phyloP scores from a whole-genome alignment of 1,140 invertebrate genomes.

The Chymomyza costata region DNA sequence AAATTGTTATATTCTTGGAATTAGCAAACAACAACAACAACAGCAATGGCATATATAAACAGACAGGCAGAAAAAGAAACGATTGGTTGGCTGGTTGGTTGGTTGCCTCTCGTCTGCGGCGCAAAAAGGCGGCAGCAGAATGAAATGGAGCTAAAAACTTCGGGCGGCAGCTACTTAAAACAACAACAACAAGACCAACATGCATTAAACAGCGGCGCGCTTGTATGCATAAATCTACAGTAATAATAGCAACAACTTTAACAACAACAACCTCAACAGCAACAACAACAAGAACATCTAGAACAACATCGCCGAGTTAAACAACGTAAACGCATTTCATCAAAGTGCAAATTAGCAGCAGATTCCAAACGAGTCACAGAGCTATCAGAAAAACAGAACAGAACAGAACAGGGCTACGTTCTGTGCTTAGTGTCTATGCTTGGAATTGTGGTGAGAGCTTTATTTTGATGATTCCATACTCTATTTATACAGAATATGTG shows the following conservation, averaged over 20 bases:
- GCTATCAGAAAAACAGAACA: slow-evolving; percentile 31
- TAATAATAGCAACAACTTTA: slow-evolving; percentile 46
- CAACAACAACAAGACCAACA: background rate
- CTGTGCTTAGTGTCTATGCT: too few species aligned
- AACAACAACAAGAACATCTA: slow-evolving; percentile 27
- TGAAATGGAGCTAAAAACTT: slow-evolving; percentile 60
- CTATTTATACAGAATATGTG: too few species aligned
- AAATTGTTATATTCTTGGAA: slow-evolving; percentile 69
- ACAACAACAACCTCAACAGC: slow-evolving; percentile 13
- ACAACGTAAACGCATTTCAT: slow-evolving; percentile 53
- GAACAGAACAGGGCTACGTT: too few species aligned
- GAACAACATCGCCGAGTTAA: background rate
- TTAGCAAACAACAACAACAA: slow-evolving; percentile 55
- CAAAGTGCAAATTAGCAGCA: slow-evolving; percentile 69
- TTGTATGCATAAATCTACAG: slow-evolving; percentile 69
- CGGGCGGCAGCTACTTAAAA: background rate
- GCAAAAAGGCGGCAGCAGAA: slow-evolving; percentile 50
- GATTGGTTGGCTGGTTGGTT: slow-evolving; percentile 34
- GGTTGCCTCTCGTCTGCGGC: slow-evolving; percentile 30
- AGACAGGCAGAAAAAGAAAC: slow-evolving; percentile 16
- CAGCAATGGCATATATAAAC: slow-evolving; percentile 19
- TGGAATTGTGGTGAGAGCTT: too few species aligned
- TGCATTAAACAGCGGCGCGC: slow-evolving; percentile 39
- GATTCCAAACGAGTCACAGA: slow-evolving; percentile 46
- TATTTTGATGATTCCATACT: too few species aligned